These are phyloP conservation scores for Rhopilema esculentum DNA, from an alignment of 30 jellyfish, hydroid and myxozoan genomes.

Conservation along the genomic window DNA sequence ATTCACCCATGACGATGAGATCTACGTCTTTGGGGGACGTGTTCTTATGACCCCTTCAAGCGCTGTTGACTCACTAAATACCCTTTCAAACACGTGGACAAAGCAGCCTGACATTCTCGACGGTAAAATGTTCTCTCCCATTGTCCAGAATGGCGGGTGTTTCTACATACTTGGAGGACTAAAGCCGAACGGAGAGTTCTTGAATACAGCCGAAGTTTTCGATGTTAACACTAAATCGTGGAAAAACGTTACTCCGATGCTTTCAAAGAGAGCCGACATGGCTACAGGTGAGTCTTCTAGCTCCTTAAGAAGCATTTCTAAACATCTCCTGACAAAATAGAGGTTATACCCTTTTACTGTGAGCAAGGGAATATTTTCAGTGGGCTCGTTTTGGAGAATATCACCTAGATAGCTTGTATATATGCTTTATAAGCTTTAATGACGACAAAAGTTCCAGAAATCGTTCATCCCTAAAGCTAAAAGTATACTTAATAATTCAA, in stretches of 20 bases:
- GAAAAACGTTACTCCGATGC: conserved; percentile 58
- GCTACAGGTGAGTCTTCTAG: conserved; percentile 46
- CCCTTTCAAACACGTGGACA: conserved; percentile 32
- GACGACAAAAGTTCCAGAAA: no score
- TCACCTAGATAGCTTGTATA: no score
- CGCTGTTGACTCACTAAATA: conserved; percentile 67
- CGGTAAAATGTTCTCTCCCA: conserved; percentile 35
- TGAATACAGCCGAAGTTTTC: conserved; percentile 50
- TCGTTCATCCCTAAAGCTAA: no score
- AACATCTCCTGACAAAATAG: no score
- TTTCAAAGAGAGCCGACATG: conserved; percentile 80
- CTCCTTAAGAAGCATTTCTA: no score
- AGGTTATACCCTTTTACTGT: no score
- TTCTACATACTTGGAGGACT: conserved; percentile 66
- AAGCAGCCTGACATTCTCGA: conserved; percentile 49
- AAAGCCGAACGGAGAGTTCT: conserved; percentile 42
- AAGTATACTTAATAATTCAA: no score
- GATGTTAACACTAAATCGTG: conserved; percentile 40
- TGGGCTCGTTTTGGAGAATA: no score
- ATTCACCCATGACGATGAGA: conserved; percentile 32
- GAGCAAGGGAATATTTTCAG: no score
- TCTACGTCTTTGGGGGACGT: conserved; percentile 75
- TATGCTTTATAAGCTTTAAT: no score
- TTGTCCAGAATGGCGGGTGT: conserved; percentile 46
- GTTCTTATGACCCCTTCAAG: conserved; percentile 49